These are phyloP conservation scores for Sphaeramia orbicularis DNA, from an alignment of 2,797 vertebrate species.

Conservation along the genomic window DNA sequence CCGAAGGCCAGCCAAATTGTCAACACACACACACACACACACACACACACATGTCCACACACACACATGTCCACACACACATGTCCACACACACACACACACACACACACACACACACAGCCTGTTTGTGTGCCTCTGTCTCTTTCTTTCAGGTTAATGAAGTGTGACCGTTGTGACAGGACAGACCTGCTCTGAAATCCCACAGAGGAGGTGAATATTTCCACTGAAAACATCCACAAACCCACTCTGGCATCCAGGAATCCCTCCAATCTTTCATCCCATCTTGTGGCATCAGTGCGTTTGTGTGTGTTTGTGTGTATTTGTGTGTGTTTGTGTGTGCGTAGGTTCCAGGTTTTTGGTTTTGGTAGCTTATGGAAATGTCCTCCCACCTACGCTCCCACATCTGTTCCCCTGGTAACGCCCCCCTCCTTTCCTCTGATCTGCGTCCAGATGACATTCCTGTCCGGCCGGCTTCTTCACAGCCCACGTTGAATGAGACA, in stretches of 20 bases:
- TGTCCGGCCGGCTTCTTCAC: conserved; percentile 77
- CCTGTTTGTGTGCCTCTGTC: conserved; percentile 21
- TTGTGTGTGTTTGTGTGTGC: conserved; percentile 11
- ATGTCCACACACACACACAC: no score
- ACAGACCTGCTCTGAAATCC: conserved; percentile 43
- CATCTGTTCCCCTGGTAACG: conserved; percentile 79
- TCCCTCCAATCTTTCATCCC: conserved; percentile 4
- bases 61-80: no score
- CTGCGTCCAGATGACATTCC: conserved; percentile 89
- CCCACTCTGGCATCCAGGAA: conserved; percentile 18
- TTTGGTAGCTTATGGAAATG: conserved; percentile 75
- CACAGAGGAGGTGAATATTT: conserved; percentile 42
- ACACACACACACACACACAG: conserved; percentile 13
- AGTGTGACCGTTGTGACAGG: conserved; percentile 61
- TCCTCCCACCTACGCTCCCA: conserved; percentile 77
- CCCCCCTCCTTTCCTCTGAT: conserved; percentile 79
- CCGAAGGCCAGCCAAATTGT: conserved; percentile 48
- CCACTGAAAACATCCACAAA: conserved; percentile 26
- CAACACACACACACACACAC: conserved; percentile 21
- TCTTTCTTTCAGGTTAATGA: conserved; percentile 60
- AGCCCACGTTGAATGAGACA: conserved; percentile 51
- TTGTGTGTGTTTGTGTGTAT: conserved; percentile 1
- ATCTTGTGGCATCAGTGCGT: conserved; percentile 31
- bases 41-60: no score
- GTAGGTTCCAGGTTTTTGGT: conserved; percentile 6